Evolutionary conservation across 2,888 invertebrate species (phyloP), one percentile per base, ranked within the genome.

Genomic region (Chrysotoxum bicinctum): DNA sequence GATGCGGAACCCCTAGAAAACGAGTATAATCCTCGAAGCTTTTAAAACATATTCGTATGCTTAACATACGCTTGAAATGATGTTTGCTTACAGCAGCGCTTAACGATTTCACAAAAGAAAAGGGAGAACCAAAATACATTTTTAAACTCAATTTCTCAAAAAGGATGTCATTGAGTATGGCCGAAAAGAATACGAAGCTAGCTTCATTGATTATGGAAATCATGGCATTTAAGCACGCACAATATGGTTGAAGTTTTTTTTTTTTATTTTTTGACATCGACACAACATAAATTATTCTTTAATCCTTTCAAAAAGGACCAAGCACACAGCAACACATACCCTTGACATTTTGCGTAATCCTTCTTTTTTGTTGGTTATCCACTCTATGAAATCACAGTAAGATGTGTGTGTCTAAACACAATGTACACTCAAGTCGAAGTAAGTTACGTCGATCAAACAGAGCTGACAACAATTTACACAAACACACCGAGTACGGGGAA

Each of bases 291-390:
- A 48, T 66, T 35, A 66, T 66, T 50, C 66, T 50, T 66, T 37
- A 37, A 35, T 66, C 26, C 48, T 64, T 14, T 1, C 9, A 9
- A 21, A n/a, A 30, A 43, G 26, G 19, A 48, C 30, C 9, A 12
- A 48, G n/a, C 12, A 64, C 45, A 45, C 40, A 37, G 0, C 10
- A 14, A 35, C 69, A 84, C 84, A 72, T 84, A 84, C 84, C 84
- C 79, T 84, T 66, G 75, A 68, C 84, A 84, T 84, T 70, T 75
- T 84, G 72, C 54, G 79, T 80, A 72, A 84, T 84, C 84, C 84
- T 84, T 84, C 66, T 60, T 32, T 60, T 21, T 35, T 68, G 60
- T 73, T 50, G 54, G 58, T 19, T 79, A 75, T 66, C 75, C 75
- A 58, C 75, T 78, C 58, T 50, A 70, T 52, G 40, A 60, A 68